Conservation (phyloP, 2,888 invertebrate genomes). For the Orchesella flavescens region DNA sequence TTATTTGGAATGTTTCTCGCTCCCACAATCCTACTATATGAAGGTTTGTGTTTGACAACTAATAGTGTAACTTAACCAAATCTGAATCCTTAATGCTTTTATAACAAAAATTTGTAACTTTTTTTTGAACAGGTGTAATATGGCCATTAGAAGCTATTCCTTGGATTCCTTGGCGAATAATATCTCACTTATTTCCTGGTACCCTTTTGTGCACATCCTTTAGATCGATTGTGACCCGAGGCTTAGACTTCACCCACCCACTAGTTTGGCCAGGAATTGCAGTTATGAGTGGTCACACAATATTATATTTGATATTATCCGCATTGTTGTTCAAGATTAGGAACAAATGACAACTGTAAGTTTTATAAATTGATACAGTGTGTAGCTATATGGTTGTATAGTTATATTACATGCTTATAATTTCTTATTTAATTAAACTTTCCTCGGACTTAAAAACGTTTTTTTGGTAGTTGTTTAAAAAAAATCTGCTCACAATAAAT, state of each 20-base stretch:
- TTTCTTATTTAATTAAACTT: too few relatives aligned
- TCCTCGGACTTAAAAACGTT: too few relatives aligned
- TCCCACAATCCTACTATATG: background rate
- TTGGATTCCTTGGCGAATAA: background rate
- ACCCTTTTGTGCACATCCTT: constrained; percentile 31
- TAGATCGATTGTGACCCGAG: constrained; percentile 24
- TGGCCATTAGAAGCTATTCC: constrained; percentile 40
- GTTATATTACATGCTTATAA: too few relatives aligned
- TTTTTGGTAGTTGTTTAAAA: too few relatives aligned
- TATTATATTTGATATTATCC: constrained; percentile 22
- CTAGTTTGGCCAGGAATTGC: constrained; percentile 41
- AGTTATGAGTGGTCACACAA: constrained; percentile 3
- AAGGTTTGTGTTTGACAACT: too few relatives aligned
- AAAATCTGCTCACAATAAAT: too few relatives aligned
- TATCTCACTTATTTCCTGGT: constrained; percentile 14
- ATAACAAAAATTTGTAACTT: too few relatives aligned
- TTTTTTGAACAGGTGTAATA: constrained; percentile 30
- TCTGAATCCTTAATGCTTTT: too few relatives aligned
- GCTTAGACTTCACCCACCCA: constrained; percentile 18
- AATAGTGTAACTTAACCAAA: too few relatives aligned
- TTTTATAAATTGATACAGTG: too few relatives aligned
- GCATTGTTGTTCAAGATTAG: constrained; percentile 21
- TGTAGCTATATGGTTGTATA: too few relatives aligned
- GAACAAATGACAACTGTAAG: constrained; percentile 22
- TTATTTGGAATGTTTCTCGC: constrained; percentile 39